A percentile compares a stretch with the other conserved stretches of the same genome.
Evolutionary conservation across 2,113 vertebrate species (phyloP).

Genomic region (Triplophysa siluroides): DNA sequence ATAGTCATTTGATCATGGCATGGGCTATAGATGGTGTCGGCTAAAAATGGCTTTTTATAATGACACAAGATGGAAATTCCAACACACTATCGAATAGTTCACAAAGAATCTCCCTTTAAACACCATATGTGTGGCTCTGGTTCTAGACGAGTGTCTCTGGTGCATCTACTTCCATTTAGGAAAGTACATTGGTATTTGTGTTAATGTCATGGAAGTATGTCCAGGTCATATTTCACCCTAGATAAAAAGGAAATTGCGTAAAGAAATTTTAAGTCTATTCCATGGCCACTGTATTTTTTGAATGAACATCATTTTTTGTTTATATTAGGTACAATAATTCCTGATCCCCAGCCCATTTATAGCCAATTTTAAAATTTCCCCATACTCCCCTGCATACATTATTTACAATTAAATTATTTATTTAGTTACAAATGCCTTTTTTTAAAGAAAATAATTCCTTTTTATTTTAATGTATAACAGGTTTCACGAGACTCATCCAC

Average conservation of each 20-base stretch:
- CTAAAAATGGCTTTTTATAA: neutral
- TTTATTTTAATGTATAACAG: neutral
- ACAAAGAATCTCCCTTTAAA: neutral
- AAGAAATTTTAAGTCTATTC: neutral
- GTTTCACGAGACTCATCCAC: neutral
- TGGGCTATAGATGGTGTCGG: neutral
- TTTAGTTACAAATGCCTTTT: too few relatives aligned
- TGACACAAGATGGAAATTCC: neutral
- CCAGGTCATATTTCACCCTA: neutral
- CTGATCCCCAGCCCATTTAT: too few relatives aligned
- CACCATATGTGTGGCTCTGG: neutral
- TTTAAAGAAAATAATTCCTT: neutral
- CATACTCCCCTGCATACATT: too few relatives aligned
- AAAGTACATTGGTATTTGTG: neutral
- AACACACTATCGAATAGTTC: conserved; percentile 9
- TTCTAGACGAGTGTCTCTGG: neutral
- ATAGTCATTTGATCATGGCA: neutral
- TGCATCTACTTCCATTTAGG: neutral
- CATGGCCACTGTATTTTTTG: neutral
- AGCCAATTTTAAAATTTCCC: too few relatives aligned
- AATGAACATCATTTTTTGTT: neutral
- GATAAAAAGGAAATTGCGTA: neutral
- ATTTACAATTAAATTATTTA: too few relatives aligned
- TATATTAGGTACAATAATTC: neutral
- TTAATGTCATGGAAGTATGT: too few relatives aligned